Evolutionary conservation across 2,888 invertebrate species (phyloP), one percentile per base, ranked within the genome.

Genomic region (Dorcus parallelipipedus): DNA sequence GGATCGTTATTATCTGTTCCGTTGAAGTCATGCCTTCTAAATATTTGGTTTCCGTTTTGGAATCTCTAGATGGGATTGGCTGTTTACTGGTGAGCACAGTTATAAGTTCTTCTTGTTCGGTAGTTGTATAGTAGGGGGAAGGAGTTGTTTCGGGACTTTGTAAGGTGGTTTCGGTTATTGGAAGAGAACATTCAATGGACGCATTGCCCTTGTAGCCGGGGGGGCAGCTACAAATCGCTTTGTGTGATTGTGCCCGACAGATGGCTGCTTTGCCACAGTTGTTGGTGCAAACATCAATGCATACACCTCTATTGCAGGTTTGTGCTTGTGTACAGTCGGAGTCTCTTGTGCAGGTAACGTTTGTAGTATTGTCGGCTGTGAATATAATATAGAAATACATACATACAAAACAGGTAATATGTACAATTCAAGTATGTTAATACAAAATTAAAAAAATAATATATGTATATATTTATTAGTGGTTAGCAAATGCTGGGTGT

Each of bases 201-300:
- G 84, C 78, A 73, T 84, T 81, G 64, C 83, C 83, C 59, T 77
- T 72, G 69, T 78, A 81, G 23, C 82, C 82, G 40, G 73, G 65
- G 40, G 78, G 76, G 68, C 81, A 81, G 64, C 65, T 70, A 68
- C 81, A 82, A 63, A 75, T 70, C 59, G 79, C 79, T 69, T 74
- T 78, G 76, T 83, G 83, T 67, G 79, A 78, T 69, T 76, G 72
- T 67, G 81, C 78, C 67, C 74, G 72, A 73, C 83, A 84, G 60
- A 76, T 73, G 65, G 82, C 80, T 69, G 79, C 76, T 67, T 75
- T 76, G 64, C 80, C 81, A 71, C 78, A 78, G 56, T 73, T 73
- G 67, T 74, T 75, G 69, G 75, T 75, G 77, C 83, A 84, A 69
- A 80, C 79, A 71, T 83, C 80, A 70, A 79, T 75, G 73, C 83